phyloP scores from a whole-genome alignment of 2,113 vertebrate genomes.

The Pachypanchax playfairii region DNA sequence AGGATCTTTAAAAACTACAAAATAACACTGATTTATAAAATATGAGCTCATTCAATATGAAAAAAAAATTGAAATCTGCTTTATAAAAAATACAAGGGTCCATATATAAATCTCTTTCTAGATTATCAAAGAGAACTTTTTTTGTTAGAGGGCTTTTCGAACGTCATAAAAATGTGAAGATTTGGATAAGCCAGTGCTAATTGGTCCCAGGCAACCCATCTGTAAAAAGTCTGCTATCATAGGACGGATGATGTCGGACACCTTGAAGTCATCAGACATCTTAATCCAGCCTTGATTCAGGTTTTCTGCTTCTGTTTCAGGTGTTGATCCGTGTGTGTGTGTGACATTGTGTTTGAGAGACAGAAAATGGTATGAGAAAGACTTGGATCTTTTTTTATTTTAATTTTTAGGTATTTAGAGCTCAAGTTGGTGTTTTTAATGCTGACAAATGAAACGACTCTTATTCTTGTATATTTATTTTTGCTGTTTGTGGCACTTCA shows the following conservation, averaged over 20 bases:
- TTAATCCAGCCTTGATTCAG: neutral
- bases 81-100: too few relatives aligned
- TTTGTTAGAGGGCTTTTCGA: too few relatives aligned
- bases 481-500: too few relatives aligned
- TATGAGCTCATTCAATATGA: too few relatives aligned
- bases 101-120: too few relatives aligned
- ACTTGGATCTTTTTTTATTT: neutral
- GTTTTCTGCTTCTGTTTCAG: neutral
- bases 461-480: too few relatives aligned
- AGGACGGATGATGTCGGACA: neutral
- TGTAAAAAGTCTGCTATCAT: neutral
- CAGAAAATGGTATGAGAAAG: too few relatives aligned
- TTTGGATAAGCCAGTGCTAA: constrained; percentile 3
- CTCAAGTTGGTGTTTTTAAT: constrained; percentile 5
- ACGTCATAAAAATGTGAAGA: neutral
- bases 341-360: neutral
- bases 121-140: too few relatives aligned
- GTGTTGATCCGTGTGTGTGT: neutral
- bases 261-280: neutral
- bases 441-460: constrained; percentile 27
- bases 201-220: neutral
- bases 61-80: too few relatives aligned
- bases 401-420: neutral
- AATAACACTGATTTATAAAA: too few relatives aligned
- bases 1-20: neutral